Evolutionary conservation across 2,113 vertebrate genomes (phyloP).

Genomic region (Kryptolebias marmoratus): DNA sequence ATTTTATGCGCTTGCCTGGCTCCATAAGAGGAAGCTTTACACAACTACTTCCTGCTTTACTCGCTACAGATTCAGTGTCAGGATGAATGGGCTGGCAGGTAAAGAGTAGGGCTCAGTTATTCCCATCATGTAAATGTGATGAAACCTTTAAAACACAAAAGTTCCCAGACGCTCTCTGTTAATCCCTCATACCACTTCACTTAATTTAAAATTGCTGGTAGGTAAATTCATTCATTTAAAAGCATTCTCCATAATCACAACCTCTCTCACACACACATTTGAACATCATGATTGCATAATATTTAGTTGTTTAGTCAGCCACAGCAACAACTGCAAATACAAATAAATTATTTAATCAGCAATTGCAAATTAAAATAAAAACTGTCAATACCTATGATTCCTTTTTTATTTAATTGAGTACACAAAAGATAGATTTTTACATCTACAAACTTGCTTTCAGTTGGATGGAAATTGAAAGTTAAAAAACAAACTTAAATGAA

Average conservation of each 20-base stretch:
- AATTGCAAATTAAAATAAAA: no score
- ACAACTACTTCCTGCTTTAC: background rate
- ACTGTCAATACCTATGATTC: no score
- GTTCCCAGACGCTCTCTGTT: background rate
- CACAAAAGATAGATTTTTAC: no score
- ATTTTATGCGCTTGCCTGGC: background rate
- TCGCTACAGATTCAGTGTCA: background rate
- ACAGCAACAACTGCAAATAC: no score
- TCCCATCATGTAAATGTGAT: background rate
- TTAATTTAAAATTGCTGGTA: background rate
- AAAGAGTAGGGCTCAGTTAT: background rate
- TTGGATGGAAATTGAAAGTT: no score
- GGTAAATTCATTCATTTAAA: background rate
- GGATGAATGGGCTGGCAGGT: background rate
- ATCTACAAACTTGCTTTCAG: no score
- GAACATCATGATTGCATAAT: background rate
- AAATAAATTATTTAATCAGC: no score
- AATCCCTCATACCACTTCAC: background rate
- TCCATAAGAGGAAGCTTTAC: background rate
- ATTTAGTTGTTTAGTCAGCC: background rate
- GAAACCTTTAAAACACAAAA: background rate
- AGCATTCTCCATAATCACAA: slow-evolving; percentile 4
- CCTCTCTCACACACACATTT: background rate
- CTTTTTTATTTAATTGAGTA: no score
- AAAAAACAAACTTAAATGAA: no score